phyloP scores from a whole-genome alignment of 1,140 invertebrate genomes.

The Dinothrombium tinctorium region DNA sequence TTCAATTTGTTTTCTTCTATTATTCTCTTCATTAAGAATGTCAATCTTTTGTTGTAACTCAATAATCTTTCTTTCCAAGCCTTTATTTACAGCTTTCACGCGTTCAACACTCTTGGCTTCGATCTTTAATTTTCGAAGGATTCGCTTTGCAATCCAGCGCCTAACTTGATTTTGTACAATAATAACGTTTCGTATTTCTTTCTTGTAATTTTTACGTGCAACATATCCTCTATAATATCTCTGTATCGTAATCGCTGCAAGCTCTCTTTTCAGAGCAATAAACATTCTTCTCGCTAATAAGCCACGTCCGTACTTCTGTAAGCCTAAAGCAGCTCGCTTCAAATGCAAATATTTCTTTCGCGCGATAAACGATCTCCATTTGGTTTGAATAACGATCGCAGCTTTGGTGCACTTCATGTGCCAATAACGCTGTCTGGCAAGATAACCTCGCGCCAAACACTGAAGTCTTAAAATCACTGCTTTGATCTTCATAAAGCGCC shows the following conservation, averaged over 20 bases:
- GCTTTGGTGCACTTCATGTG: slow-evolving; percentile 43
- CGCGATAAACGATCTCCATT: slow-evolving; percentile 39
- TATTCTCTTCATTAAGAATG: slow-evolving; percentile 26
- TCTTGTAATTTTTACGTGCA: slow-evolving; percentile 37
- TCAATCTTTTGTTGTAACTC: slow-evolving; percentile 75
- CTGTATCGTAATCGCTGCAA: slow-evolving; percentile 45
- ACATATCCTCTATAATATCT: slow-evolving; percentile 48
- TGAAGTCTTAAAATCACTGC: slow-evolving; percentile 37
- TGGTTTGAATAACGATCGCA: slow-evolving; percentile 51
- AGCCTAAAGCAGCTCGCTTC: slow-evolving; percentile 26
- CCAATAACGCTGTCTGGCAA: slow-evolving; percentile 35
- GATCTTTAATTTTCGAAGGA: slow-evolving; percentile 48
- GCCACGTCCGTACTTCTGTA: slow-evolving; percentile 46
- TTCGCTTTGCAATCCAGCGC: slow-evolving; percentile 42
- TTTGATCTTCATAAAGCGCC: slow-evolving; percentile 32
- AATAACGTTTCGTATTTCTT: slow-evolving; percentile 40
- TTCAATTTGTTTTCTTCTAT: neutral
- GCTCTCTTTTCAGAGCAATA: slow-evolving; percentile 29
- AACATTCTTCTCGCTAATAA: slow-evolving; percentile 26
- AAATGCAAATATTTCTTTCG: slow-evolving; percentile 41
- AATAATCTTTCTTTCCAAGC: slow-evolving; percentile 95
- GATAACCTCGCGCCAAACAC: slow-evolving; percentile 40
- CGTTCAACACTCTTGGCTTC: slow-evolving; percentile 83
- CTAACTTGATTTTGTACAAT: slow-evolving; percentile 52
- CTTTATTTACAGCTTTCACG: slow-evolving; percentile 81